Evolutionary conservation across 1,140 invertebrate species (phyloP).

Genomic region (Antheraea pernyi): DNA sequence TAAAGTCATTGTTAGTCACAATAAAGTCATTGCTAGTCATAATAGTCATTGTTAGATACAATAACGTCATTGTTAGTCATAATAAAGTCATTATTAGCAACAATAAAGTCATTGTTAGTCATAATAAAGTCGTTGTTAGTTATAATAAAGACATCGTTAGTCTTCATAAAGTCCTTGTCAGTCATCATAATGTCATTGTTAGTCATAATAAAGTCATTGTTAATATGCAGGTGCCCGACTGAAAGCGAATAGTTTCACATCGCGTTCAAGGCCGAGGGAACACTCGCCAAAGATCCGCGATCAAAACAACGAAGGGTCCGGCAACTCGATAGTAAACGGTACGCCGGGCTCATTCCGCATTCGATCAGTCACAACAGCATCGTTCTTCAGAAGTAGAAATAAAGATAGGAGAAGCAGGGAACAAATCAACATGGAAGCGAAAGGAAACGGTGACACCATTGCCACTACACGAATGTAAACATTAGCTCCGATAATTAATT

Average conservation of each 20-base stretch:
- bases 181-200: no score
- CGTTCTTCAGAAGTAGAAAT: slow-evolving; percentile 55
- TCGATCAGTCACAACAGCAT: slow-evolving; percentile 59
- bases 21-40: no score
- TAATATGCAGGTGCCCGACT: slow-evolving; percentile 31
- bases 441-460: slow-evolving; percentile 44
- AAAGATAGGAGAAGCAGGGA: slow-evolving; percentile 48
- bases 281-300: slow-evolving; percentile 50
- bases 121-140: no score
- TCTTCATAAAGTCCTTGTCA: no score
- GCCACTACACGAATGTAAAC: slow-evolving; percentile 34
- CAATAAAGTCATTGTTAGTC: no score
- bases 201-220: no score
- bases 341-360: slow-evolving; percentile 60
- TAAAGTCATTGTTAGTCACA: no score
- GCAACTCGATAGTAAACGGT: slow-evolving; percentile 44
- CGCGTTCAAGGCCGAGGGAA: slow-evolving; percentile 47
- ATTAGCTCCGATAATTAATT: no score
- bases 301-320: slow-evolving; percentile 36
- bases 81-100: no score
- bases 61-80: no score
- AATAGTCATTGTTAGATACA: no score
- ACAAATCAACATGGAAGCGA: slow-evolving; percentile 19
- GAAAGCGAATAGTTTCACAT: slow-evolving; percentile 68
- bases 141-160: no score